Percentiles rank a stretch among this genome's conserved stretches.
Evolutionary conservation across 2,797 vertebrate species (phyloP).

Genomic region (Anas capensis): DNA sequence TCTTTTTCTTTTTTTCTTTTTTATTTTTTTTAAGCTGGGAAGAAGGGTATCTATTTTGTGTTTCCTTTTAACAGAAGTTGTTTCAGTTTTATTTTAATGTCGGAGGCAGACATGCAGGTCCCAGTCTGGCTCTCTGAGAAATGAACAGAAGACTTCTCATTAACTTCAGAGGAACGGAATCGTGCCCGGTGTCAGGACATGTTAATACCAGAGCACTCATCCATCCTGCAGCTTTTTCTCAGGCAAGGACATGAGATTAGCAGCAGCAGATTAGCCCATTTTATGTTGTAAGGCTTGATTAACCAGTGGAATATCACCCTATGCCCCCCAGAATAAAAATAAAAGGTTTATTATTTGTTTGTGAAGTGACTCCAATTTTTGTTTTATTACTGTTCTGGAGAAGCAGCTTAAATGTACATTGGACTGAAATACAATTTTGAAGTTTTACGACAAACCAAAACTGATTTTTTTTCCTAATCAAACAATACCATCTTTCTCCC

Average conservation of each 20-base stretch:
- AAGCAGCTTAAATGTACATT: slow-evolving; percentile 18
- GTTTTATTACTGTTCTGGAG: not conserved
- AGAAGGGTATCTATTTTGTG: not conserved
- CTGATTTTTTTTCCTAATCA: not conserved
- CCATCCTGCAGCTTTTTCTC: not conserved
- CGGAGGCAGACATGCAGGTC: not conserved
- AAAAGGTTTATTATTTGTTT: slow-evolving; percentile 2
- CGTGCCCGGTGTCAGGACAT: not conserved
- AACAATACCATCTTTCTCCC: not conserved
- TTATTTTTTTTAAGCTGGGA: not conserved
- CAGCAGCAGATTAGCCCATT: not conserved
- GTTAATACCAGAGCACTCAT: not conserved
- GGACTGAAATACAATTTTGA: not conserved
- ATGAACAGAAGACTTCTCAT: not conserved
- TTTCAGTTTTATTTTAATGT: slow-evolving; percentile 11
- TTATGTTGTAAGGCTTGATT: slow-evolving; percentile 21
- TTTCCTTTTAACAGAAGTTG: not conserved
- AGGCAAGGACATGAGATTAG: not conserved
- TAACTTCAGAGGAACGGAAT: slow-evolving; percentile 35
- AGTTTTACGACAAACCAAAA: not conserved
- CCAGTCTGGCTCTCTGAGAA: not conserved
- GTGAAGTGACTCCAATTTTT: slow-evolving; percentile 2
- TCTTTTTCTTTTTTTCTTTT: not conserved
- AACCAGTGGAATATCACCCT: not conserved
- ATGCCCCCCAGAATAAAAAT: not conserved